phyloP scores from a whole-genome alignment of 2,113 vertebrate species.

The Colossoma macropomum region DNA sequence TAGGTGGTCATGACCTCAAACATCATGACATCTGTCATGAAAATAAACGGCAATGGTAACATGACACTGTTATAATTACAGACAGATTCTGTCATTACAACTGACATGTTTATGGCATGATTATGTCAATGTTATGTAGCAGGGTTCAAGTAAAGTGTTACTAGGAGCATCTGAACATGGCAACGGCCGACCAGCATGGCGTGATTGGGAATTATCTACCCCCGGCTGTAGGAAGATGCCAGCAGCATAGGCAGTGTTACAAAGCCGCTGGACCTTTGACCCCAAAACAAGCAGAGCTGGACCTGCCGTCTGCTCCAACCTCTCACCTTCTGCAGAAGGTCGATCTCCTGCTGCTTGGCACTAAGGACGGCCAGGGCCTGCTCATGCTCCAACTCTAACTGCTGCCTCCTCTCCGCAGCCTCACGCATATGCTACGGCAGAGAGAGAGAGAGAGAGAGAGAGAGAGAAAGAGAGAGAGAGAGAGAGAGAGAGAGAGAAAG shows the following conservation, averaged over 20 bases:
- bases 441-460: slow-evolving; percentile 28
- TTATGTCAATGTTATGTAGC: too few relatives aligned
- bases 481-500: background rate
- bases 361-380: slow-evolving; percentile 96
- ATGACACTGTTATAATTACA: too few relatives aligned
- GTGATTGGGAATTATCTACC: too few relatives aligned
- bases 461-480: background rate
- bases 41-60: too few relatives aligned
- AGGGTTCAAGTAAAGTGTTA: too few relatives aligned
- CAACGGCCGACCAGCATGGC: too few relatives aligned
- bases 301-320: background rate
- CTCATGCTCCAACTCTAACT: slow-evolving; percentile 98
- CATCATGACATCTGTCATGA: too few relatives aligned
- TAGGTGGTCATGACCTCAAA: too few relatives aligned
- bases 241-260: background rate
- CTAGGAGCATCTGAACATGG: too few relatives aligned
- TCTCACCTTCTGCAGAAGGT: slow-evolving; percentile 96
- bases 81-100: too few relatives aligned
- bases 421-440: slow-evolving; percentile 94
- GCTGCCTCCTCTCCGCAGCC: slow-evolving; percentile 97
- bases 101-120: too few relatives aligned
- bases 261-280: background rate
- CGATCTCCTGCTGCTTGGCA: slow-evolving; percentile 98
- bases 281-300: background rate
- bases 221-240: background rate